phyloP scores from a whole-genome alignment of 2,797 vertebrate species.

The Babyrousa celebensis region DNA sequence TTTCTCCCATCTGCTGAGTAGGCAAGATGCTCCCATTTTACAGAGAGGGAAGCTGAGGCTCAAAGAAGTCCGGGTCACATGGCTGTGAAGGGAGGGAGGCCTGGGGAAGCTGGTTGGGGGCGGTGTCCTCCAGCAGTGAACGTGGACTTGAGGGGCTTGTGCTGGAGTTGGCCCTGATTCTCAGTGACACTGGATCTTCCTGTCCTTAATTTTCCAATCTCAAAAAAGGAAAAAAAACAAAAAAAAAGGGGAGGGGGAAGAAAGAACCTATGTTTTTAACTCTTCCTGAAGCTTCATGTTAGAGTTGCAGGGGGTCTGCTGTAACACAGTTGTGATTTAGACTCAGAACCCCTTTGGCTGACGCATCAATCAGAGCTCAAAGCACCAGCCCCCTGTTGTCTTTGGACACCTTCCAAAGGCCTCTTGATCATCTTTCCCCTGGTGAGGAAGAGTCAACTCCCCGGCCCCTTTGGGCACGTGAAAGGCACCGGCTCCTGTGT shows the following conservation, averaged over 20 bases:
- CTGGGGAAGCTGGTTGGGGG: neutral
- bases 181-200: neutral
- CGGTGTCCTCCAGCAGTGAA: fast-evolving
- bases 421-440: constrained; percentile 9
- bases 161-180: neutral
- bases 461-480: neutral
- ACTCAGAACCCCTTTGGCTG: neutral
- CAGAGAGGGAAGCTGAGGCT: neutral
- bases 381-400: neutral
- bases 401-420: neutral
- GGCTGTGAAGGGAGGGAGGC: fast-evolving
- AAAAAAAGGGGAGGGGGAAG: no score
- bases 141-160: neutral
- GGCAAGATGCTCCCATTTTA: neutral
- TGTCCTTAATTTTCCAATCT: neutral
- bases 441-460: neutral
- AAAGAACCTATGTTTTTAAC: neutral
- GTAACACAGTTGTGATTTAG: neutral
- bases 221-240: neutral
- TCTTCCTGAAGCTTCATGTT: neutral
- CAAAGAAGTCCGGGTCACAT: neutral
- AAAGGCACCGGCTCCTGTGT: constrained; percentile 60
- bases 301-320: neutral
- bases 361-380: neutral
- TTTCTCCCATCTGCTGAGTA: neutral